These are phyloP conservation scores for Myoxocephalus aenaeus DNA, from an alignment of 2,797 vertebrate species.

Conservation along the genomic window DNA sequence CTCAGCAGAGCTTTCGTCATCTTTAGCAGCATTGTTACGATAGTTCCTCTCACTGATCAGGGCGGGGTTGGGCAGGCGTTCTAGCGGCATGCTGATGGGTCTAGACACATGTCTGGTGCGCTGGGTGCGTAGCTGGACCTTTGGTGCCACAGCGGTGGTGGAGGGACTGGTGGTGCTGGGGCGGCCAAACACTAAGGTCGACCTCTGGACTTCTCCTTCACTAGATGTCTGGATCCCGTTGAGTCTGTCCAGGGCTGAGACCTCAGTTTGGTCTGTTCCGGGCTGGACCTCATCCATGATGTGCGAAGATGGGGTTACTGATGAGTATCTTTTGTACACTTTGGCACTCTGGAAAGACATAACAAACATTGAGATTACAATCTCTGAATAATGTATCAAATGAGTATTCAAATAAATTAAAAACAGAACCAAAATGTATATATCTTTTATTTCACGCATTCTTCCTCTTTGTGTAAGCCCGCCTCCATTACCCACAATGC, in stretches of 20 bases:
- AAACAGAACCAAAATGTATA: background rate
- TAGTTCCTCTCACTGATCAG: slow-evolving; percentile 86
- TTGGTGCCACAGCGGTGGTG: slow-evolving; percentile 58
- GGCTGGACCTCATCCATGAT: slow-evolving; percentile 82
- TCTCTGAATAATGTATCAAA: background rate
- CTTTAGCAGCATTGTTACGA: slow-evolving; percentile 68
- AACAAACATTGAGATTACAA: slow-evolving; percentile 27
- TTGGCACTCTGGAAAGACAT: slow-evolving; percentile 82
- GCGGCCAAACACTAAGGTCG: slow-evolving; percentile 74
- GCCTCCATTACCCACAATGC: background rate
- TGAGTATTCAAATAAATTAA: background rate
- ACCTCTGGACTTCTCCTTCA: slow-evolving; percentile 78
- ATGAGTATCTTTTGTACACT: slow-evolving; percentile 85
- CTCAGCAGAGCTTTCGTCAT: slow-evolving; percentile 7
- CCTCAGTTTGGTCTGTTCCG: slow-evolving; percentile 65
- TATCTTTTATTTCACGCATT: background rate
- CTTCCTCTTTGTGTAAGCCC: background rate
- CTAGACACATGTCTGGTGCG: slow-evolving; percentile 82
- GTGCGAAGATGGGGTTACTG: slow-evolving; percentile 83
- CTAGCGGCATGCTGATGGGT: slow-evolving; percentile 94
- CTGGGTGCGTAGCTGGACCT: slow-evolving; percentile 85
- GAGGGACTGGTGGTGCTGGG: slow-evolving; percentile 68
- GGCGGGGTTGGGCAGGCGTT: slow-evolving; percentile 82
- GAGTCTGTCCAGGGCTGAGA: slow-evolving; percentile 73
- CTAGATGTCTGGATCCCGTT: slow-evolving; percentile 72